Base-by-base conservation (phyloP, 2,888 invertebrate genomes). In the Caenorhabditis sp. region DNA sequence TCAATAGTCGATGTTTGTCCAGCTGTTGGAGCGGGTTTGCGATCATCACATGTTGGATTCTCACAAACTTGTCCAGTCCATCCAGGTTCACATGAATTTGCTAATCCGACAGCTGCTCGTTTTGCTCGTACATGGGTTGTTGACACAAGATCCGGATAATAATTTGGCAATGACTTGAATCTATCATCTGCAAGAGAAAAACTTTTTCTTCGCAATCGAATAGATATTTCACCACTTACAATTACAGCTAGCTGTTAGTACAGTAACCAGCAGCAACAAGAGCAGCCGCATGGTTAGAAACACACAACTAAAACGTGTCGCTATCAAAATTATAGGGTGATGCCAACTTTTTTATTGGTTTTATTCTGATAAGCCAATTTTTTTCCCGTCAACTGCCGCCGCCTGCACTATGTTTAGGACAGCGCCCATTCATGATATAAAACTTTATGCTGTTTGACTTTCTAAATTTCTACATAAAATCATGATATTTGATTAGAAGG, bases 51-150 rank as follows among this genome's bases (percentile, higher is more conserved):
- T 38, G 76, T 61, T 20, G 80, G 80, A 26, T 75, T 80, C 57
- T 78, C 74, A 59, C 80, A 80, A 62, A 54, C 70, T 14, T 58
- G 59, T 49, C 80, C 80, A 23, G 80, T 78, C 80, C 80, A 80
- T 58, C 78, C 80, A 43, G 56, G 21, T 58, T 76, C 76, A 59
- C 80, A 80, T 14, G 54, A 26, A 59, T 62, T 68, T 1, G 66
- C n/a, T 20, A 71, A 25, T 31, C 77, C 79, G 17, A 79, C 49
- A 12, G 74, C 76, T 5, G 79, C 69, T 14, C 77, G 60, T 60
- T 79, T 79, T 0, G 71, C 63, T 53, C 77, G 63, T n/a, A 63
- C 58, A 53, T 69, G 67, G 23, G 77, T 26, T 20, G 65, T 8
- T 3, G 43, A 43, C 2, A 43, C 43, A 12, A 43, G 43, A 43